Base-by-base conservation (phyloP, 2,797 vertebrate species). In the Hydrocynus forskahlii region DNA sequence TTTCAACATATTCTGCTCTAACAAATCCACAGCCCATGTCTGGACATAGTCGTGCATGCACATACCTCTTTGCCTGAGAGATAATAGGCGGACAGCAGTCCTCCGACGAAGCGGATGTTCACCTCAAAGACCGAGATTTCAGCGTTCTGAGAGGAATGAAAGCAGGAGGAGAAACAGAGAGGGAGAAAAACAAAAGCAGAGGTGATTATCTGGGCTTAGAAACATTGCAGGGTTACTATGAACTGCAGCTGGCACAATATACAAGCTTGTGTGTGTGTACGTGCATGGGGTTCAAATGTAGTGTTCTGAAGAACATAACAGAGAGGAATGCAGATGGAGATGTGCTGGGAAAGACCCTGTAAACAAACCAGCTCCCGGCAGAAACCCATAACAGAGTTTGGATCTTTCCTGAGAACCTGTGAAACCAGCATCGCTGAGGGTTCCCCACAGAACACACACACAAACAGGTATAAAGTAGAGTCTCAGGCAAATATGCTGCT, bases 61-160 rank as follows among this genome's bases (percentile, higher is more conserved):
- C 96, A 92, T 96, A 99, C 98, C 96, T 99, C 97, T 94, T 99
- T 97, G 84, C 97, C 97, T 76, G 97, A 98, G 89, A 99, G 95
- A 90, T 99, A 99, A 90, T 98, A 99, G 43, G 98, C 98, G 10
- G 97, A 98, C 83, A 99, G 96, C 0, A 99, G 94, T 80, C 98
- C 98, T 85, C 98, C 98, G 0, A 99, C 97, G 80, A 99, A 99
- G 69, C 98, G 96, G 87, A 99, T 99, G 90, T 99, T 99, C 86
- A 99, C 97, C 94, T 99, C 98, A 89, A 99, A 99, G 86, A 99
- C 96, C 0, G 98, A 99, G 84, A 99, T 95, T 86, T 99, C 97
- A 8, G 96, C 96, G 19, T 99, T 98, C 98, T 99, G 90, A 45
- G 29, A 75, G 83, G 76, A 79, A 29, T 29, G 79, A 50, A 72